These are phyloP conservation scores for Stichodactyla mertensii DNA, from an alignment of 64 coral and sea anemone genomes.

Conservation along the genomic window DNA sequence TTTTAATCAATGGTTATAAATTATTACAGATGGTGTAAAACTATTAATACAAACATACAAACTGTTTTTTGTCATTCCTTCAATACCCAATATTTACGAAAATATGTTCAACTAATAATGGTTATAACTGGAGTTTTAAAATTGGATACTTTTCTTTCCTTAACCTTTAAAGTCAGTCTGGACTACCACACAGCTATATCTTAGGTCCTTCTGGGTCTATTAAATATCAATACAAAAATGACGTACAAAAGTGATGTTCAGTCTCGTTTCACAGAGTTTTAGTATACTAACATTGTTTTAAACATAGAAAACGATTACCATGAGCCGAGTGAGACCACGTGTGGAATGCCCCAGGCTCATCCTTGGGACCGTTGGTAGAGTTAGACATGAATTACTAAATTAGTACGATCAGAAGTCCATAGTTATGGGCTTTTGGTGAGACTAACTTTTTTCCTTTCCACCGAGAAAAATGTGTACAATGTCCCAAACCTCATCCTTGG, in stretches of 20 bases:
- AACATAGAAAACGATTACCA: too few species aligned
- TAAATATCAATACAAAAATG: constrained; percentile 2
- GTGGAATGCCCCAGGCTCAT: not conserved
- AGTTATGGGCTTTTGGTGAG: too few species aligned
- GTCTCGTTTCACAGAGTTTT: too few species aligned
- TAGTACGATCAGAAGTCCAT: too few species aligned
- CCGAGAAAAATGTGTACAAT: not conserved
- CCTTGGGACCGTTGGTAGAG: not conserved
- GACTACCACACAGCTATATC: not conserved
- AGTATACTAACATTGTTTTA: too few species aligned
- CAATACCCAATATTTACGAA: not conserved
- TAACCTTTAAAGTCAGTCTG: not conserved
- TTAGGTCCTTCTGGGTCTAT: not conserved
- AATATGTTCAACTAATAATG: not conserved
- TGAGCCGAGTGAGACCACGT: not conserved
- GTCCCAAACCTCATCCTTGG: not conserved
- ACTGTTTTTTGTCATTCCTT: not conserved
- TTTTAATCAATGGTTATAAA: not conserved
- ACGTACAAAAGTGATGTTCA: not conserved
- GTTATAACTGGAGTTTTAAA: not conserved
- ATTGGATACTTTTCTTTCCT: not conserved
- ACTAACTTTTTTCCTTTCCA: not conserved
- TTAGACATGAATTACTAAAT: not conserved
- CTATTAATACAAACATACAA: not conserved
- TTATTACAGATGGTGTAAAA: not conserved